Evolutionary conservation across 1,140 invertebrate species (phyloP).

Genomic region (Cardiocondyla obscurior): DNA sequence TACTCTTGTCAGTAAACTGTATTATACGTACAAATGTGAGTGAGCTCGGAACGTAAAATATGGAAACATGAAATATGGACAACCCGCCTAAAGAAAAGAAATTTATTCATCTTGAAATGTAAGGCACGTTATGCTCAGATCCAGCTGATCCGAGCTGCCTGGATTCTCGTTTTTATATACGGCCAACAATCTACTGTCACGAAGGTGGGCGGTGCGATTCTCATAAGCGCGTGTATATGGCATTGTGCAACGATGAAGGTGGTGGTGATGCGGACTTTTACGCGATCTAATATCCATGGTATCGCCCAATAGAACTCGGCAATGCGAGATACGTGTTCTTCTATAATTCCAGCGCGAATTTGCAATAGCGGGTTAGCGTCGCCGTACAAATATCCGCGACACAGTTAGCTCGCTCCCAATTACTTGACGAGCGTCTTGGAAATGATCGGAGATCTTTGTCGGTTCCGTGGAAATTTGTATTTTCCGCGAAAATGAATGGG

Average conservation of each 20-base stretch:
- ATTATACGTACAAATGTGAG: too few species aligned
- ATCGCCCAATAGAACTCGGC: not conserved
- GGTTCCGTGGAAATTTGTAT: too few species aligned
- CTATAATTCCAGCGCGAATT: not conserved
- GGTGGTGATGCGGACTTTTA: constrained; percentile 41
- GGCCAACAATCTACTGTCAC: constrained; percentile 62
- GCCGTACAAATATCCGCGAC: not conserved
- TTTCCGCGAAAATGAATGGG: not conserved
- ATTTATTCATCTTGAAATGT: constrained; percentile 12
- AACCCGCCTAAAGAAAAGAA: not conserved
- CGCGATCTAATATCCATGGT: not conserved
- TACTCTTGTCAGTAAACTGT: too few species aligned
- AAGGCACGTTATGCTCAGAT: constrained; percentile 13
- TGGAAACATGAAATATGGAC: not conserved
- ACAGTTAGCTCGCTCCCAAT: not conserved
- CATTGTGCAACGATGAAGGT: constrained; percentile 17
- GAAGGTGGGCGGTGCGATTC: constrained; percentile 56
- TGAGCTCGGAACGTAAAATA: too few species aligned
- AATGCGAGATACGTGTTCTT: not conserved
- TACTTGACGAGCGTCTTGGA: not conserved
- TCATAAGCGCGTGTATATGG: not conserved
- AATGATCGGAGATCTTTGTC: not conserved
- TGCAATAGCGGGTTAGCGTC: not conserved
- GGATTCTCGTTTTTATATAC: constrained; percentile 56
- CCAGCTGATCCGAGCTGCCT: not conserved